Percentiles rank a stretch among this genome's conserved stretches.
phyloP scores from a whole-genome alignment of 2,113 vertebrate genomes.

The Plectropomus leopardus region DNA sequence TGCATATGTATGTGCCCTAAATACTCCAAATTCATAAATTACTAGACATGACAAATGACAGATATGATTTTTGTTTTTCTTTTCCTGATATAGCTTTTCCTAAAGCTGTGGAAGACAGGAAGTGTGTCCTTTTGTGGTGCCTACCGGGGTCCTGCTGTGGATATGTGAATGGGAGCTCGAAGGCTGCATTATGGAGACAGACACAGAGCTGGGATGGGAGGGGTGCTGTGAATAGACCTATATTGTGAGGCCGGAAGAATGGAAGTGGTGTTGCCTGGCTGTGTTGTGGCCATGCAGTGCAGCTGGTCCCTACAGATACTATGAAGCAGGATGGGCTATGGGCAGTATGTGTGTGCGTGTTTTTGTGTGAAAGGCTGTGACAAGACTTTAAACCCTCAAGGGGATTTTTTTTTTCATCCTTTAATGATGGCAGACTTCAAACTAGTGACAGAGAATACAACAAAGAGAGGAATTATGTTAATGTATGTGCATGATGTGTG shows the following conservation, averaged over 20 bases:
- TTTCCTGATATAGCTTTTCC: constrained; percentile 20
- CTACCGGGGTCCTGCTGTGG: constrained; percentile 30
- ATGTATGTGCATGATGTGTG: constrained; percentile 31
- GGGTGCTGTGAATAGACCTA: constrained; percentile 60
- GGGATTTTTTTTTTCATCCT: constrained; percentile 12
- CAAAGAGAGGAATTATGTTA: constrained; percentile 20
- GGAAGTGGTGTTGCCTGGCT: constrained; percentile 41
- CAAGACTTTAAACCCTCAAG: constrained; percentile 14
- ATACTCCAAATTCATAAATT: not conserved
- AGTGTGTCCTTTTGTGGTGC: constrained; percentile 15
- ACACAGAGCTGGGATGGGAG: constrained; percentile 22
- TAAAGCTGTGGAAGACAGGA: constrained; percentile 3
- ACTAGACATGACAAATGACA: not conserved
- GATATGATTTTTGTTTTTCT: not conserved
- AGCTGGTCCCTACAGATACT: constrained; percentile 56
- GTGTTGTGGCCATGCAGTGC: constrained; percentile 44
- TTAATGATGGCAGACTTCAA: constrained; percentile 30
- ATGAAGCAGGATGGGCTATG: constrained; percentile 17
- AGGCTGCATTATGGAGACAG: constrained; percentile 49
- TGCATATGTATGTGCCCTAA: not conserved
- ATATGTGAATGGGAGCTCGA: constrained; percentile 54
- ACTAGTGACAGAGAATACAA: constrained; percentile 1
- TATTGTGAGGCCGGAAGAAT: constrained; percentile 48
- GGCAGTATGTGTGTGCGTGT: not conserved
- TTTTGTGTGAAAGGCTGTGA: constrained; percentile 22